phyloP scores from a whole-genome alignment of 2,797 vertebrate genomes.

The Syncerus caffer region DNA sequence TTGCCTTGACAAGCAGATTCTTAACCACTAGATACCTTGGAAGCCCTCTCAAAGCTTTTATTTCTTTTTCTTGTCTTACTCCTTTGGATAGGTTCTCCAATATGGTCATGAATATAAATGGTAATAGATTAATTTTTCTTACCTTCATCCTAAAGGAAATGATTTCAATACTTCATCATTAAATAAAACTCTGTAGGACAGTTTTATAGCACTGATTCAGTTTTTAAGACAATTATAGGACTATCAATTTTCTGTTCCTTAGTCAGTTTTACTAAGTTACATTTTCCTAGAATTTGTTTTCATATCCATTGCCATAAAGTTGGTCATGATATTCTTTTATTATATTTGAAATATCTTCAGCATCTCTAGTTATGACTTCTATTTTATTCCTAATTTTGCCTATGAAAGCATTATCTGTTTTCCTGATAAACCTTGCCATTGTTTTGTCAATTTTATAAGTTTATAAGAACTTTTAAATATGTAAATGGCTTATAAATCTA shows the following conservation, averaged over 20 bases:
- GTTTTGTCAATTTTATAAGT: neutral
- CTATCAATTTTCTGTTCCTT: conserved; percentile 1
- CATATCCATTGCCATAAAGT: neutral
- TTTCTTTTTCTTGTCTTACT: neutral
- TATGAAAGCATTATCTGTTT: neutral
- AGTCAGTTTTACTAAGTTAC: neutral
- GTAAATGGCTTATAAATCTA: neutral
- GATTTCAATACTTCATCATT: neutral
- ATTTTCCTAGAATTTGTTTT: conserved; percentile 15
- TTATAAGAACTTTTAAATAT: neutral
- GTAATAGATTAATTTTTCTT: neutral
- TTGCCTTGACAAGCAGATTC: neutral
- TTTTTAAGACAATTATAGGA: neutral
- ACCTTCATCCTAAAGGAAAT: neutral
- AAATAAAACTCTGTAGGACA: neutral
- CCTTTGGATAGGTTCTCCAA: neutral
- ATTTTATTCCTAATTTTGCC: conserved; percentile 3
- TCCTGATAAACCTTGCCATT: neutral
- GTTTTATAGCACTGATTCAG: neutral
- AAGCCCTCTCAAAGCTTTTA: neutral
- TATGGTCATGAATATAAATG: neutral
- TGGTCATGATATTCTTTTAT: neutral
- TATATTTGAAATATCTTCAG: neutral
- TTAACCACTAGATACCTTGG: neutral
- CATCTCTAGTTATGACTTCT: neutral